Percentiles rank a stretch among this genome's conserved stretches.
phyloP scores from a whole-genome alignment of 53 echinoderm and acorn worm genomes.

The Arbacia lixula region DNA sequence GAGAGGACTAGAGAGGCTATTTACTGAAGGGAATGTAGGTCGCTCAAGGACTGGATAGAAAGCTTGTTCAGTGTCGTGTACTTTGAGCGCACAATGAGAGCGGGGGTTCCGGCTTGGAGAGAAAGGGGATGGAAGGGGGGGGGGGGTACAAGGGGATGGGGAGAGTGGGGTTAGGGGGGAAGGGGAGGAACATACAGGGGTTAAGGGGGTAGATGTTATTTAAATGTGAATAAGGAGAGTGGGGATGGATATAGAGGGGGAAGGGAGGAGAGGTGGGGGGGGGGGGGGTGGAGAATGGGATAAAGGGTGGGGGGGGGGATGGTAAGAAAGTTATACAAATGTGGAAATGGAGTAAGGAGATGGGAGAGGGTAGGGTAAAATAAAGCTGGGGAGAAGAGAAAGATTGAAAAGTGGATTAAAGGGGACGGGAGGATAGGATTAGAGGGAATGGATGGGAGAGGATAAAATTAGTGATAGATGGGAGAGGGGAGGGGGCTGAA shows the following conservation, averaged over 20 bases:
- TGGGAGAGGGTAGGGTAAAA: background rate
- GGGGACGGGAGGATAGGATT: background rate
- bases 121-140: background rate
- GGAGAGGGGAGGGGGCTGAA: no score
- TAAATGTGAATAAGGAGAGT: no score
- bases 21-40: constrained; percentile 31
- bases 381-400: background rate
- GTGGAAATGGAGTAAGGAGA: background rate
- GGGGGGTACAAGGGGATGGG: background rate
- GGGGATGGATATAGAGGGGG: background rate
- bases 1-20: constrained; percentile 2
- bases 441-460: background rate
- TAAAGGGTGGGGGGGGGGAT: background rate
- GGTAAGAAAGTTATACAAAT: background rate
- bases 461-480: background rate
- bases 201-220: no score
- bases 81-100: constrained; percentile 33
- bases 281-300: background rate
- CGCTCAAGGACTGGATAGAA: constrained; percentile 19
- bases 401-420: background rate
- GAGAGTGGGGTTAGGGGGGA: background rate
- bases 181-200: no score
- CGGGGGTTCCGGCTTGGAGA: background rate
- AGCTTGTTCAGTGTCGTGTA: constrained; percentile 16
- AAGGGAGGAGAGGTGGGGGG: background rate